Conservation (phyloP, 2,888 invertebrate species). For the Ditula angustiorana region DNA sequence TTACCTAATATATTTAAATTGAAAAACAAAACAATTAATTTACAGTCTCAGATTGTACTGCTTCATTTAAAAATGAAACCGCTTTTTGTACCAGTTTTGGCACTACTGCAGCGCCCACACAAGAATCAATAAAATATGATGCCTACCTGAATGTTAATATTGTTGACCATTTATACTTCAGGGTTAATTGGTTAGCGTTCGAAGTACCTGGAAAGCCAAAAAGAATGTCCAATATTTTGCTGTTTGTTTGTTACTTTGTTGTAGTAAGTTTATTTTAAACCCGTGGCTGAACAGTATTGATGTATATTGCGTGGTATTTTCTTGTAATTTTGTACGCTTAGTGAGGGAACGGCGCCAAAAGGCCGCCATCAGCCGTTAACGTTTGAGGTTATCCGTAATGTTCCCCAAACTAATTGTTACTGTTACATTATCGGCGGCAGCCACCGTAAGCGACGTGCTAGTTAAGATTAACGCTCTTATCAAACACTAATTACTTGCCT, state of each 20-base stretch:
- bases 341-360: conserved; percentile 28
- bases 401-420: conserved; percentile 37
- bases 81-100: conserved; percentile 22
- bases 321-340: conserved; percentile 16
- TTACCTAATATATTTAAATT: neutral
- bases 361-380: conserved; percentile 29
- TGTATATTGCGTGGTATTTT: conserved; percentile 8
- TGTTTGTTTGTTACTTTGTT: conserved; percentile 2
- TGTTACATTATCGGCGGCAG: conserved; percentile 45
- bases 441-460: conserved; percentile 58
- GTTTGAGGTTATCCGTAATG: conserved; percentile 26
- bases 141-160: conserved; percentile 8
- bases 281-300: neutral
- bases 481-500: conserved; percentile 62
- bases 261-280: neutral
- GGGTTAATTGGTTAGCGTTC: conserved; percentile 19
- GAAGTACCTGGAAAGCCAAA: conserved; percentile 12
- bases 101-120: conserved; percentile 24
- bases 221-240: neutral
- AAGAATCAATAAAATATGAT: conserved; percentile 16
- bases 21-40: conserved; percentile 10
- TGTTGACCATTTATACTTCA: conserved; percentile 22
- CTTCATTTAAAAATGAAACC: conserved; percentile 20
- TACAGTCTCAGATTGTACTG: neutral
- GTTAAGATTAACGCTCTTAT: conserved; percentile 67